Percentiles rank a stretch among this genome's conserved stretches.
Evolutionary conservation across 2,797 vertebrate species (phyloP).

Genomic region (Gobio occitaniae): DNA sequence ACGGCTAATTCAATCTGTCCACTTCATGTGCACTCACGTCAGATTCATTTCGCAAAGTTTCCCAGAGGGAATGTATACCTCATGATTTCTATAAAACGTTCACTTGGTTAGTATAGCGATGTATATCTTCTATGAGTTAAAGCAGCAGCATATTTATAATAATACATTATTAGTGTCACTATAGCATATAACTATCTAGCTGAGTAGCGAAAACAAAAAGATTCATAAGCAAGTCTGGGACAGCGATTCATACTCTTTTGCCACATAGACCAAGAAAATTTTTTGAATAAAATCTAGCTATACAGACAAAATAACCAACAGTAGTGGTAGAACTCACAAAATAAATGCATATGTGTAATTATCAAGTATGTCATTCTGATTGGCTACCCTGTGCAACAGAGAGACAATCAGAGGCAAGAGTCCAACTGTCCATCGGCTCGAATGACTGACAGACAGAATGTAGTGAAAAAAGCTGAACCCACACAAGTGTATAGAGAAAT

Average conservation of each 20-base stretch:
- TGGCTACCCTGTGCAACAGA: conserved; percentile 29
- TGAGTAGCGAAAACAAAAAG: conserved; percentile 22
- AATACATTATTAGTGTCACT: conserved; percentile 52
- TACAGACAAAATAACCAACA: conserved; percentile 26
- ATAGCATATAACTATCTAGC: conserved; percentile 51
- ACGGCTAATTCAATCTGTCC: conserved; percentile 17
- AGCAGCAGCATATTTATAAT: conserved; percentile 60
- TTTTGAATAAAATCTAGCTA: conserved; percentile 11
- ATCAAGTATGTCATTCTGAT: conserved; percentile 48
- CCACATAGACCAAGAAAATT: background rate
- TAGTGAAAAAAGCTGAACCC: conserved; percentile 4
- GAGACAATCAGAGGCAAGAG: conserved; percentile 1
- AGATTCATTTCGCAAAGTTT: conserved; percentile 17
- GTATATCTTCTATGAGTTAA: conserved; percentile 51
- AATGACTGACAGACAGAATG: conserved; percentile 24
- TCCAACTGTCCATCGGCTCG: conserved; percentile 16
- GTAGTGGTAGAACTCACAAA: conserved; percentile 46
- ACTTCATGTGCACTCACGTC: background rate
- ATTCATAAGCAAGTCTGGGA: conserved; percentile 9
- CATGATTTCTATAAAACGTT: conserved; percentile 11
- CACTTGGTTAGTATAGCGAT: conserved; percentile 50
- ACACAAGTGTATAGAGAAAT: conserved; percentile 4
- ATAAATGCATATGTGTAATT: conserved; percentile 38
- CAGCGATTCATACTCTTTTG: background rate
- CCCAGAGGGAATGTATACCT: conserved; percentile 15